Percentiles rank a stretch among this genome's conserved stretches.
phyloP scores from a whole-genome alignment of 2,113 vertebrate species.

The Colossoma macropomum region DNA sequence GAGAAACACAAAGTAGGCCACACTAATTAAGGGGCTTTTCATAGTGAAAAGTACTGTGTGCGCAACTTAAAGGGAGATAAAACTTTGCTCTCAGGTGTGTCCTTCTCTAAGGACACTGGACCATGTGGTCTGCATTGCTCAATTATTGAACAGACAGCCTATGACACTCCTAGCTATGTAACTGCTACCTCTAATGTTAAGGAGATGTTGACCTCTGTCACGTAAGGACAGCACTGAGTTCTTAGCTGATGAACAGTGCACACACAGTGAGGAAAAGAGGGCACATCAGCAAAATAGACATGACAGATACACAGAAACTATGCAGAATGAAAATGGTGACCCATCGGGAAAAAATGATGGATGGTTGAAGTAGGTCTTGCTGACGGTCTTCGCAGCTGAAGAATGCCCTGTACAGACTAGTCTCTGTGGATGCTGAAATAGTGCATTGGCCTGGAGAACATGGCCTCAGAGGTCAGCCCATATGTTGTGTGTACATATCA shows the following conservation, averaged over 20 bases:
- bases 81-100: no score
- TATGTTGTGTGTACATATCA: background rate
- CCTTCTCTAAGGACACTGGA: background rate
- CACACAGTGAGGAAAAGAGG: background rate
- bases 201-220: background rate
- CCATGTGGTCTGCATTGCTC: background rate
- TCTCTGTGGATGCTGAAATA: constrained; percentile 10
- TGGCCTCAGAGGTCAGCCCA: background rate
- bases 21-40: background rate
- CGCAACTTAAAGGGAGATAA: background rate
- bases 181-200: background rate
- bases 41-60: background rate
- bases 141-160: background rate
- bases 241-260: background rate
- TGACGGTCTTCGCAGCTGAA: background rate
- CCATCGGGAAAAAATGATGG: background rate
- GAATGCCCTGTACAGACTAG: constrained; percentile 5
- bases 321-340: constrained; percentile 1
- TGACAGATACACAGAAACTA: background rate
- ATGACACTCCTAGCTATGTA: background rate
- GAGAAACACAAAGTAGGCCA: background rate
- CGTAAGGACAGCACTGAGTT: no score
- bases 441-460: background rate
- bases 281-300: background rate
- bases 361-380: constrained; percentile 17